Evolutionary conservation across 2,888 invertebrate species (phyloP), one percentile per base, ranked within the genome.

Genomic region (Ecdyonurus torrentis): DNA sequence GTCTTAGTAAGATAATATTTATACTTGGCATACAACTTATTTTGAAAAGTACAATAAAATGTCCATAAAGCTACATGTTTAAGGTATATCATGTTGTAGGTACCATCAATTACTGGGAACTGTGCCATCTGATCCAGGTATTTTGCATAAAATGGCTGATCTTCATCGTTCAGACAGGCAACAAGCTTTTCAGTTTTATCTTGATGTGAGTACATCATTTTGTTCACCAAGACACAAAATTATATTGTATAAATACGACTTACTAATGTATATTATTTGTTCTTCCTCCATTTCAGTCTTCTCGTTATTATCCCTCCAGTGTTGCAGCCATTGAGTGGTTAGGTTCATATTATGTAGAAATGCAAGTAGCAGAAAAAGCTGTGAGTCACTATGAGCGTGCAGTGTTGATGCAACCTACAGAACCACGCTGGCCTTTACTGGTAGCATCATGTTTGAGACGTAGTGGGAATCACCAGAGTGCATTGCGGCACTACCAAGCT

Each of bases 291-390:
- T 19, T 77, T 62, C 73, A 86, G 85, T 83, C 85, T 2, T 85
- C 83, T 72, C 79, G 86, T 64, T 83, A 84, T 71, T 84, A 83
- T 70, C 87, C 87, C 20, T 83, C 85, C 23, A 84, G 85, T 71
- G 77, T 87, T 63, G 83, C 84, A 60, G 89, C 91, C 1, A 87
- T 93, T 66, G 89, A 91, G 71, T 93, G 93, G 84, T 79, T 94
- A 62, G 93, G 91, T 23, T 88, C 90, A 0, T 91, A 94, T 74
- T 91, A 89, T 71, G 86, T 92, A 65, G 90, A 91, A 70, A 83
- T 91, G 72, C 91, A 92, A 76, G 86, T 91, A 59, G 85, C 89
- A 25, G 93, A 94, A 72, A 91, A 91, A 73, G 92, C 93, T 0
- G 79, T 89, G 52, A 77, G 78, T 23, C 93, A 89, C 73, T 92